Evolutionary conservation across 2,797 vertebrate genomes (phyloP), one percentile per base, ranked within the genome.

Genomic region (Sebastes iracundus): DNA sequence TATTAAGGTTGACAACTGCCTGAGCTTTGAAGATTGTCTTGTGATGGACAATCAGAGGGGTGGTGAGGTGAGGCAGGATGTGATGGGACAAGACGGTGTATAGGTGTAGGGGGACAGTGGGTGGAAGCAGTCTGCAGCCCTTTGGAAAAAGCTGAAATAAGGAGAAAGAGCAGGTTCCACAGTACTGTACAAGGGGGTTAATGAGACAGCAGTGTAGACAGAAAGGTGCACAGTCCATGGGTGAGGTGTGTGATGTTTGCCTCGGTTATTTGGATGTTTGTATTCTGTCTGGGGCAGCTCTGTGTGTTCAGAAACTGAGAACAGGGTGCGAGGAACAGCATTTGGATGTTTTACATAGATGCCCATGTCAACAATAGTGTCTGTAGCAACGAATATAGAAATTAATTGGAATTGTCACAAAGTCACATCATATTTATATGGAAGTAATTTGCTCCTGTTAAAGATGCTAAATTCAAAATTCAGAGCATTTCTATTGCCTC

Each of bases 1-100:
- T 68, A 85, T 88, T 63, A 70, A 77, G 72, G 63, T 20, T 89
- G 87, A 90, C 91, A 86, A 77, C 68, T 66, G 85, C 53, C 87
- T 33, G 63, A 79, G 83, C 79, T 87, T 72, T 77, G 69, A 79
- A 87, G 75, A 89, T 88, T 88, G 76, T 75, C 63, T 81, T 28
- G 58, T 33, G 49, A 59, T 33, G 78, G 74, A 79, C 80, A 79
- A 86, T 87, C 85, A 79, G 60, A 79, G n/a, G 66, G 75, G 68
- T 71, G 68, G 65, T 77, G 72, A 77, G 75, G 82, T 83, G 82
- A 77, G 60, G 65, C 63, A 64, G 42, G 59, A 38, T 73, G 70
- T 58, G 77, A 69, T 82, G 68, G 68, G 52, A 73, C 73, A 67
- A 32, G 52, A 56, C 0, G 23, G 30, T 22, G 63, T 53, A 32